Base-by-base conservation (phyloP, 2,113 vertebrate species). In the Artemisiospiza belli region DNA sequence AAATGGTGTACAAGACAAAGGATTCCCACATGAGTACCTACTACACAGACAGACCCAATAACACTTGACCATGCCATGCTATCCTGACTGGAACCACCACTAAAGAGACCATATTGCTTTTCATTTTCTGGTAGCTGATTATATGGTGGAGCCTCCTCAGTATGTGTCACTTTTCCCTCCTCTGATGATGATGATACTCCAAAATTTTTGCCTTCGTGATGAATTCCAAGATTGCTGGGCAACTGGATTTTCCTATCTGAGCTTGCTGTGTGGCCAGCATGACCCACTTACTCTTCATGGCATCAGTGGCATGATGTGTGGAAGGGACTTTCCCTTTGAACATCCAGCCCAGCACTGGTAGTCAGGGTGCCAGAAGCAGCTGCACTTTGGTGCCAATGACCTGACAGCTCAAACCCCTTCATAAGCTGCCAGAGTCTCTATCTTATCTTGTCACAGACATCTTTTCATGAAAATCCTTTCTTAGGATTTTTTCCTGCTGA, bases 1-100 rank as follows among this genome's bases (percentile, higher is more conserved):
- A 51, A 59, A 89, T 19, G 7, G 4, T 59, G 11, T n/a, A 67
- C 16, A 54, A 39, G 19, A 10, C 0, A 0, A 74, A n/a, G 1
- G 5, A 54, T 67, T 54, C 61, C 20, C n/a, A 14, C 10, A 10
- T 4, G 10, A 59, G 22, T 13, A 19, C 19, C 23, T 12, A 52
- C 37, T 44, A 52, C 19, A 44, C 5, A 23, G 77, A 82, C 15
- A 52, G 9, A 11, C n/a, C 20, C 2, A 4, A 12, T 19, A 54
- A 25, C 18, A 68, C 11, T 23, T 4, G 1, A n/a, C 9, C 5
- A 10, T 24, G 14, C 9, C 14, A 47, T 25, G 24, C 20, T 68
- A 9, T 54, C 21, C 30, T 25, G 28, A 39, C 62, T 61, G 30
- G n/a, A 61, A 33, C 14, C 22, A 61, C 37, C 27, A 77, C 5